Percentiles rank a stretch among this genome's conserved stretches.
Evolutionary conservation across 2,113 vertebrate species (phyloP).

Genomic region (Cyprinodon tularosa): DNA sequence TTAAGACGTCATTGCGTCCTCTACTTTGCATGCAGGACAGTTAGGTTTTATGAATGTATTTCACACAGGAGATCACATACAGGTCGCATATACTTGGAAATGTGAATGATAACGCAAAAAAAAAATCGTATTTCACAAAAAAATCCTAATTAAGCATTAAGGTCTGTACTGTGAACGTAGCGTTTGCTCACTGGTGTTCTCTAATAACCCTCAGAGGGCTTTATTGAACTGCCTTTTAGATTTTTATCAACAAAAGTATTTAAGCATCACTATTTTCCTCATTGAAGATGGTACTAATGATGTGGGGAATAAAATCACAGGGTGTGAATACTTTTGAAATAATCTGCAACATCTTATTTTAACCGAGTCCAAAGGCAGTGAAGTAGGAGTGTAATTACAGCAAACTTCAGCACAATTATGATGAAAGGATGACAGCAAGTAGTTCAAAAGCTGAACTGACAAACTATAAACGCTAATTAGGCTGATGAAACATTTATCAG

Average conservation of each 20-base stretch:
- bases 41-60: too few relatives aligned
- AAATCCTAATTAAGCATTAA: too few relatives aligned
- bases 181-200: background rate
- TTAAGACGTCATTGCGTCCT: too few relatives aligned
- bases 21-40: too few relatives aligned
- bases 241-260: background rate
- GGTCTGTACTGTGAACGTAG: too few relatives aligned
- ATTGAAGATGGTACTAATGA: background rate
- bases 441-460: constrained; percentile 23
- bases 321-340: constrained; percentile 15
- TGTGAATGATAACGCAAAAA: too few relatives aligned
- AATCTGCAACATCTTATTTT: constrained; percentile 30
- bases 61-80: too few relatives aligned
- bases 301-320: background rate
- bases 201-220: background rate
- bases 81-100: too few relatives aligned
- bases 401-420: background rate
- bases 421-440: constrained; percentile 43
- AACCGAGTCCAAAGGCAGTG: constrained; percentile 2
- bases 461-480: constrained; percentile 45
- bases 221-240: background rate
- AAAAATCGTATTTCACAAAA: too few relatives aligned
- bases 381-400: constrained; percentile 13
- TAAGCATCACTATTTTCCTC: background rate
- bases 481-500: constrained; percentile 53